phyloP scores from a whole-genome alignment of 1,140 invertebrate species.

The Gryon sp. region DNA sequence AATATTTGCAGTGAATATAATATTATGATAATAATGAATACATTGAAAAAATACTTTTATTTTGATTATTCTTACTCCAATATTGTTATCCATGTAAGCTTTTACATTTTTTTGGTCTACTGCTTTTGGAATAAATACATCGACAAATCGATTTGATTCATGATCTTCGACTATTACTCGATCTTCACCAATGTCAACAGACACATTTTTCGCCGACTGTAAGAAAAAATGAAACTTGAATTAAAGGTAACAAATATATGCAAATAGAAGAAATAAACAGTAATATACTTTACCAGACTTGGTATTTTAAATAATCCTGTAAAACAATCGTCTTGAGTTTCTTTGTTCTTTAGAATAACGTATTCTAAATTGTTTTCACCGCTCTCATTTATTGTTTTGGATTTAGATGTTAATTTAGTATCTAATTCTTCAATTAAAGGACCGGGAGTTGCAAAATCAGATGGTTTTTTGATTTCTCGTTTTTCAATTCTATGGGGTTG shows the following conservation, averaged over 20 bases:
- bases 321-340: slow-evolving; percentile 76
- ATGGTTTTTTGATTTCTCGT: slow-evolving; percentile 79
- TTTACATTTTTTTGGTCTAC: slow-evolving; percentile 81
- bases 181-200: slow-evolving; percentile 85
- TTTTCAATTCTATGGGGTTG: slow-evolving; percentile 87
- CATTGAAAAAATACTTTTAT: slow-evolving; percentile 3
- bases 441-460: slow-evolving; percentile 42
- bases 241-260: no score
- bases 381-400: slow-evolving; percentile 52
- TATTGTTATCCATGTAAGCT: slow-evolving; percentile 83
- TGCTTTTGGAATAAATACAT: slow-evolving; percentile 84
- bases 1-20: slow-evolving; percentile 34
- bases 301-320: slow-evolving; percentile 82
- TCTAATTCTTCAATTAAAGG: slow-evolving; percentile 81
- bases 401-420: slow-evolving; percentile 11
- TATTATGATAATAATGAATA: no score
- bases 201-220: slow-evolving; percentile 83
- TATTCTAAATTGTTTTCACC: slow-evolving; percentile 70
- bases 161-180: slow-evolving; percentile 83
- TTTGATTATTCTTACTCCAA: slow-evolving; percentile 80
- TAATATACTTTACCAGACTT: slow-evolving; percentile 77
- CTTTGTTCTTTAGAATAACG: slow-evolving; percentile 77
- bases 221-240: slow-evolving; percentile 65
- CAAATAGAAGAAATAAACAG: no score
- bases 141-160: slow-evolving; percentile 82